These are phyloP conservation scores for Holothuria glaberrima DNA, from an alignment of 35 echinoderm and acorn worm species.

Conservation along the genomic window DNA sequence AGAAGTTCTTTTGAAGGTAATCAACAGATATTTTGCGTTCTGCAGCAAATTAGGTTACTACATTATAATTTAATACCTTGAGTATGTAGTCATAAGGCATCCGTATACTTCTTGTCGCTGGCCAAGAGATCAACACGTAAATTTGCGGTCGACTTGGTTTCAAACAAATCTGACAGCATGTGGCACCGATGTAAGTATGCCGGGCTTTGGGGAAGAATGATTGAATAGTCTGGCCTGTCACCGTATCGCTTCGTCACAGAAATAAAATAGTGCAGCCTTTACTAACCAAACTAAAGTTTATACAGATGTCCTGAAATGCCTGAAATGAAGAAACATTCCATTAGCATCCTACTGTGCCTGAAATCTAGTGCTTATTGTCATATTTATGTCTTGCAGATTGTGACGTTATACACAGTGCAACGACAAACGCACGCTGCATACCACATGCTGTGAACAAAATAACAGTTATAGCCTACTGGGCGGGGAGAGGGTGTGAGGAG, in stretches of 20 bases:
- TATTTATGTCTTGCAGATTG: too few relatives aligned
- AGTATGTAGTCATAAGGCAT: not conserved
- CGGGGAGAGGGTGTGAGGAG: too few relatives aligned
- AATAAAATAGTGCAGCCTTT: conserved; percentile 53
- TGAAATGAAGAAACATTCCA: too few relatives aligned
- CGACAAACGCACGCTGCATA: too few relatives aligned
- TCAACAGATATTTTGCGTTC: not conserved
- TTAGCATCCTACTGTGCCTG: too few relatives aligned
- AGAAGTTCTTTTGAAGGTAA: not conserved
- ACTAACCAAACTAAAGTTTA: too few relatives aligned
- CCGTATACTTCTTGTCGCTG: conserved; percentile 1
- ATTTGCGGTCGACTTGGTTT: conserved; percentile 63
- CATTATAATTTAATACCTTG: not conserved
- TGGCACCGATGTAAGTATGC: conserved; percentile 50
- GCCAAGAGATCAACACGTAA: conserved; percentile 56
- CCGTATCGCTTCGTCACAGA: conserved; percentile 35
- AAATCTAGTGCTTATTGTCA: too few relatives aligned
- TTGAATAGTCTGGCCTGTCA: conserved; percentile 65
- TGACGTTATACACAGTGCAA: too few relatives aligned
- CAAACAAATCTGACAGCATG: conserved; percentile 63
- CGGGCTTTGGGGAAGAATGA: conserved; percentile 41
- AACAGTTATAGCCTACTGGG: too few relatives aligned
- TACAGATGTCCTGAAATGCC: too few relatives aligned
- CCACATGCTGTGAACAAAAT: too few relatives aligned
- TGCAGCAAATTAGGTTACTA: too few relatives aligned